A percentile compares a stretch with the other conserved stretches of the same genome.
Evolutionary conservation across 2,888 invertebrate genomes (phyloP).

Genomic region (Cryptosula pallasiana): DNA sequence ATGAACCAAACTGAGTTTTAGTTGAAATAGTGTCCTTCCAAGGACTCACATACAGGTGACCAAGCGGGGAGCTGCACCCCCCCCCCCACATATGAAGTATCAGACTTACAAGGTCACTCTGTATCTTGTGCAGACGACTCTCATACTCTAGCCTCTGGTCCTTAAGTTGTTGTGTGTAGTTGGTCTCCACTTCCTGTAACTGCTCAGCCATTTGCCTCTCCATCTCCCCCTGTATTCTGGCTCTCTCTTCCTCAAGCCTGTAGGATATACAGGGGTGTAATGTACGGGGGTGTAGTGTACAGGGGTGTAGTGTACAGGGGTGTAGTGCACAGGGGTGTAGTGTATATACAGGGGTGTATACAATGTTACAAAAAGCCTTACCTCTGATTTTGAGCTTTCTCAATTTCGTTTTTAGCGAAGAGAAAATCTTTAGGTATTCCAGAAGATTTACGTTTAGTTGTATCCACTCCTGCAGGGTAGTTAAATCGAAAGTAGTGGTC

Average conservation of each 20-base stretch:
- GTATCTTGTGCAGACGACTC: slow-evolving; percentile 5
- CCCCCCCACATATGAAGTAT: too few species aligned
- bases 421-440: slow-evolving; percentile 43
- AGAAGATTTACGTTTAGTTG: slow-evolving; percentile 18
- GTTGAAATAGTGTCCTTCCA: too few species aligned
- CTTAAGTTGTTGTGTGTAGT: slow-evolving; percentile 17
- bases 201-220: slow-evolving; percentile 32
- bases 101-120: background rate
- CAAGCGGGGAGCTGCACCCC: too few species aligned
- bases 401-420: slow-evolving; percentile 47
- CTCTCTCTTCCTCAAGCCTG: slow-evolving; percentile 27
- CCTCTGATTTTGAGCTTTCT: slow-evolving; percentile 43
- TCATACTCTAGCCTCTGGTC: slow-evolving; percentile 17
- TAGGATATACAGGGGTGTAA: too few species aligned
- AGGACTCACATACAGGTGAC: too few species aligned
- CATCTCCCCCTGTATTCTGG: slow-evolving; percentile 36
- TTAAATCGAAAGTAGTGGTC: slow-evolving; percentile 50
- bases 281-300: too few species aligned
- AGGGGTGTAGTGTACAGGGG: too few species aligned
- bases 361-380: too few species aligned
- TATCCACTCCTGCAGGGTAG: slow-evolving; percentile 24
- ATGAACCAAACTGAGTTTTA: too few species aligned
- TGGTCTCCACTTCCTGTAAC: slow-evolving; percentile 34
- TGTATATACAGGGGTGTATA: too few species aligned
- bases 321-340: too few species aligned